Evolutionary conservation across 2,888 invertebrate genomes (phyloP).

Genomic region (Tiliacea citrago): DNA sequence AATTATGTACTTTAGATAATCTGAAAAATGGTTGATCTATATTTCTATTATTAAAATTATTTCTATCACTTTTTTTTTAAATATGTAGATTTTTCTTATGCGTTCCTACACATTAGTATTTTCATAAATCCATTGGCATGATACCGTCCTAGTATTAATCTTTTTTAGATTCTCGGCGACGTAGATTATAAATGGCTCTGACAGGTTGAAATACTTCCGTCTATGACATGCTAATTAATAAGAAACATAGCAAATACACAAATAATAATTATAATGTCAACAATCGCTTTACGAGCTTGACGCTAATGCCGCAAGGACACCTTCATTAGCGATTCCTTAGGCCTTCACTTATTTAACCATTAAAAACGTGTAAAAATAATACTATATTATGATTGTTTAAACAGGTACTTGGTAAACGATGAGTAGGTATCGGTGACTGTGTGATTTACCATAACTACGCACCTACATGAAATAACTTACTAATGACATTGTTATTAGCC

Average conservation of each 20-base stretch:
- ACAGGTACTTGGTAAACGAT: conserved; percentile 11
- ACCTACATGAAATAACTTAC: conserved; percentile 28
- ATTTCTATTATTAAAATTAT: too few relatives aligned
- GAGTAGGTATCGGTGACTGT: conserved; percentile 19
- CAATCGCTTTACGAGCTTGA: conserved; percentile 42
- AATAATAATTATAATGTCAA: conserved; percentile 50
- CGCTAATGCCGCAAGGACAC: conserved; percentile 52
- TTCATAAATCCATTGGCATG: too few relatives aligned
- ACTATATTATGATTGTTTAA: conserved; percentile 8
- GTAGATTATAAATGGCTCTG: too few relatives aligned
- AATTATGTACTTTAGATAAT: too few relatives aligned
- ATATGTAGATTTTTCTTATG: too few relatives aligned
- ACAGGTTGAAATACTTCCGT: conserved; percentile 35
- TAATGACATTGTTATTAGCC: conserved; percentile 9
- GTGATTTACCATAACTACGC: conserved; percentile 25
- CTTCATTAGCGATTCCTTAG: conserved; percentile 44
- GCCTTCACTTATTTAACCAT: conserved; percentile 38
- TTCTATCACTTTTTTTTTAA: too few relatives aligned
- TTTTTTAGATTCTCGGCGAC: too few relatives aligned
- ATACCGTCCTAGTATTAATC: too few relatives aligned
- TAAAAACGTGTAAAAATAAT: conserved; percentile 35
- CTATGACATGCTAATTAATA: conserved; percentile 44
- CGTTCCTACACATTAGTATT: too few relatives aligned
- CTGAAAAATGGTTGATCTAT: too few relatives aligned
- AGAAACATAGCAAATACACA: conserved; percentile 32